Evolutionary conservation across 2,888 invertebrate species (phyloP).

Genomic region (Empis stercorea): DNA sequence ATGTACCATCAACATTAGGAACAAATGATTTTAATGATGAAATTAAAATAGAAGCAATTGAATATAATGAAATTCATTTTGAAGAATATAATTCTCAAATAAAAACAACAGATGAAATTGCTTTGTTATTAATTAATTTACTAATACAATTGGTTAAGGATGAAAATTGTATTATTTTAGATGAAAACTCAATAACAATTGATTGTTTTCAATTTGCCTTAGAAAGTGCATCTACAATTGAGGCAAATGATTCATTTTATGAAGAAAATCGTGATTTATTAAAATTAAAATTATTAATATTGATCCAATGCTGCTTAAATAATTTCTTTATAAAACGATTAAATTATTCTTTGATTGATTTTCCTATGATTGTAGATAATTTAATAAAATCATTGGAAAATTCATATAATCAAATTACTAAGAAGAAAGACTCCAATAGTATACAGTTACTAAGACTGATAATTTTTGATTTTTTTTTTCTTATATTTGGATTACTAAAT

Average conservation of each 20-base stretch:
- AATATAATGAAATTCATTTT: slow-evolving; percentile 10
- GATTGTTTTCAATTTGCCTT: slow-evolving; percentile 28
- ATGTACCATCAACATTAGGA: slow-evolving; percentile 2
- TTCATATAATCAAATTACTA: slow-evolving; percentile 3
- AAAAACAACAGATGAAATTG: slow-evolving; percentile 30
- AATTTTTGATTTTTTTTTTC: slow-evolving; percentile 23
- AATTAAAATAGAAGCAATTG: neutral
- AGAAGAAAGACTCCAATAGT: neutral
- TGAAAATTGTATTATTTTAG: slow-evolving; percentile 22
- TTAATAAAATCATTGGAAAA: slow-evolving; percentile 16
- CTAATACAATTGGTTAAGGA: slow-evolving; percentile 25
- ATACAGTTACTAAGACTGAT: slow-evolving; percentile 9
- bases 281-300: slow-evolving; percentile 25
- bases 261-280: slow-evolving; percentile 23
- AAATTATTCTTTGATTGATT: slow-evolving; percentile 21
- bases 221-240: slow-evolving; percentile 21
- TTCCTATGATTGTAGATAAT: slow-evolving; percentile 22
- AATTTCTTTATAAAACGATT: slow-evolving; percentile 25
- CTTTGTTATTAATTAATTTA: slow-evolving; percentile 26
- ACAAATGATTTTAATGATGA: neutral
- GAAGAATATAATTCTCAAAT: slow-evolving; percentile 16
- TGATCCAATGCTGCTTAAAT: slow-evolving; percentile 27
- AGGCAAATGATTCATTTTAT: slow-evolving; percentile 13
- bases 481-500: slow-evolving; percentile 28
- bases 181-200: slow-evolving; percentile 23